Conservation (phyloP, 1,140 invertebrate genomes). For the Calliopsis andreniformis region DNA sequence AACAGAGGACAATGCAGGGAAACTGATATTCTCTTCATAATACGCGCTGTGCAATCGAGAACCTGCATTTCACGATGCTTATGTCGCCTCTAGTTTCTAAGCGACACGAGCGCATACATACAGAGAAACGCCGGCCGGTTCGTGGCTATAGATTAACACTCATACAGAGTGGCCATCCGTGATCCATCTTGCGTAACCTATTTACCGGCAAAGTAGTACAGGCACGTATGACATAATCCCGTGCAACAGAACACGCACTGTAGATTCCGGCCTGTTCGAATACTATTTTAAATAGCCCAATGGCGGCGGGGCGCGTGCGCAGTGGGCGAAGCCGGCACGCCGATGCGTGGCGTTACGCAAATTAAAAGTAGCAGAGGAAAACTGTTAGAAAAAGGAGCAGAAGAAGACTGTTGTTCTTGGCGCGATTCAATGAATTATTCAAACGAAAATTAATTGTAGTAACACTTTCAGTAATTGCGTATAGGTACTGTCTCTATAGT, state of each 20-base stretch:
- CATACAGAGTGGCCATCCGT: conserved; percentile 60
- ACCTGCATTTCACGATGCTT: conserved; percentile 11
- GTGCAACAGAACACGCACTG: conserved; percentile 37
- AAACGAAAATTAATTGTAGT: too few relatives aligned
- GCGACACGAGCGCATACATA: neutral
- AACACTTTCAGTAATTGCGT: too few relatives aligned
- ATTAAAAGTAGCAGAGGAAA: conserved; percentile 21
- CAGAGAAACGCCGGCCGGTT: conserved; percentile 16
- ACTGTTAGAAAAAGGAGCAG: neutral
- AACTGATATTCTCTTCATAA: neutral
- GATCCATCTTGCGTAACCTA: conserved; percentile 77
- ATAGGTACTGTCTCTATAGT: too few relatives aligned
- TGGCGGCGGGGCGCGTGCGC: conserved; percentile 38
- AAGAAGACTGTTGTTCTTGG: too few relatives aligned
- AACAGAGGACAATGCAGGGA: too few relatives aligned
- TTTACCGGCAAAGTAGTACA: conserved; percentile 72
- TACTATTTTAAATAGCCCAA: conserved; percentile 58
- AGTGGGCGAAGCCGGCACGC: neutral
- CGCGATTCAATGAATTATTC: too few relatives aligned
- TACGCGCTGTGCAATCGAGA: neutral
- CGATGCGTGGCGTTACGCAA: conserved; percentile 32
- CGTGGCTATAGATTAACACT: conserved; percentile 51
- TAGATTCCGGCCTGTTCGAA: conserved; percentile 49
- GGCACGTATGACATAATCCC: conserved; percentile 72
- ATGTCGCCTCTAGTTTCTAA: conserved; percentile 28